These are phyloP conservation scores for Hypocryptadius cinnamomeus DNA, from an alignment of 2,113 vertebrate species.

Conservation along the genomic window DNA sequence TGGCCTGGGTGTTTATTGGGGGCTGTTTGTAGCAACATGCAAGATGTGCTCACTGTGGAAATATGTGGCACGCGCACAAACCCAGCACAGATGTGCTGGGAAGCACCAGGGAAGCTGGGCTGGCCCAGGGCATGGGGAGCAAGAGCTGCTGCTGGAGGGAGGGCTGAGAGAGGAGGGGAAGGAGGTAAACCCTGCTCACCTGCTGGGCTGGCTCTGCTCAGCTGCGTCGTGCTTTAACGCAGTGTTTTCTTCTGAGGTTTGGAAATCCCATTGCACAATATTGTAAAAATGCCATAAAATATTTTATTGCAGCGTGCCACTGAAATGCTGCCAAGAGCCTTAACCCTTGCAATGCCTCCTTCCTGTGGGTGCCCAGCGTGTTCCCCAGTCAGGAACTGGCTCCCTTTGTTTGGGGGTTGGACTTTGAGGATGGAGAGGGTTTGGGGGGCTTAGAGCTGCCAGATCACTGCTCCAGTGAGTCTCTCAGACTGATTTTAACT, in stretches of 20 bases:
- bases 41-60: slow-evolving; percentile 56
- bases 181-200: background rate
- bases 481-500: background rate
- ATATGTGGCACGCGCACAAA: slow-evolving; percentile 58
- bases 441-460: background rate
- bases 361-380: accelerated
- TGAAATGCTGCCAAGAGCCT: slow-evolving; percentile 15
- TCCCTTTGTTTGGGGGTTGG: background rate
- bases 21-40: slow-evolving; percentile 70
- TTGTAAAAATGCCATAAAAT: slow-evolving; percentile 40
- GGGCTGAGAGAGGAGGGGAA: background rate
- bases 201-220: background rate
- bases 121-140: background rate
- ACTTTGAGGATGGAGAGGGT: background rate
- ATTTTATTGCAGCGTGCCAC: slow-evolving; percentile 19
- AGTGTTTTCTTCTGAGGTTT: slow-evolving; percentile 9
- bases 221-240: background rate
- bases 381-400: background rate
- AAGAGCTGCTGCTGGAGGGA: background rate
- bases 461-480: background rate
- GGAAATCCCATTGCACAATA: background rate
- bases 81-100: slow-evolving; percentile 49
- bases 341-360: slow-evolving; percentile 34
- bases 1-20: slow-evolving; percentile 65
- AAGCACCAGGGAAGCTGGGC: background rate